Conservation (phyloP, 2,888 invertebrate species). For the Anoncus sp. region DNA sequence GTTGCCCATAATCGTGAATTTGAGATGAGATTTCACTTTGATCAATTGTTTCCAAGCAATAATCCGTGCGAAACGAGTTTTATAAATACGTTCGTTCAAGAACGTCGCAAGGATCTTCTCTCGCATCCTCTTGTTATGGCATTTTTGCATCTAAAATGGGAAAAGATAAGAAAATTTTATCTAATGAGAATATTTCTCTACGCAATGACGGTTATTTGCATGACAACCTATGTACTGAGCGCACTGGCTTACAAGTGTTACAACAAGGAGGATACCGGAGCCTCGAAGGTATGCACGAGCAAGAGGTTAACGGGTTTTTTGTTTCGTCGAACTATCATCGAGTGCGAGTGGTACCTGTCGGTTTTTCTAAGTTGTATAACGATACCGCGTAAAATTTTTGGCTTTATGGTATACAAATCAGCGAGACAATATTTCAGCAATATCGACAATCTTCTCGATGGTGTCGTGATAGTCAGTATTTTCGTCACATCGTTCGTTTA, state of each 20-base stretch:
- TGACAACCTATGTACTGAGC: slow-evolving; percentile 80
- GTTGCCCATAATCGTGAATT: slow-evolving; percentile 80
- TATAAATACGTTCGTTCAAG: slow-evolving; percentile 83
- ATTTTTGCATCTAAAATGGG: slow-evolving; percentile 84
- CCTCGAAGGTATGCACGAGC: slow-evolving; percentile 76
- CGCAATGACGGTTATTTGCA: slow-evolving; percentile 79
- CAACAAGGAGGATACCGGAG: slow-evolving; percentile 73
- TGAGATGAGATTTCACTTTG: slow-evolving; percentile 80
- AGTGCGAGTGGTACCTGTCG: slow-evolving; percentile 79
- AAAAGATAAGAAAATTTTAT: slow-evolving; percentile 83
- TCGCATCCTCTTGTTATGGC: slow-evolving; percentile 84
- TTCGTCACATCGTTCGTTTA: slow-evolving; percentile 80
- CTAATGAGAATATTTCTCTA: slow-evolving; percentile 79
- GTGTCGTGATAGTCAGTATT: slow-evolving; percentile 78
- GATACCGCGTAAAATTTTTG: slow-evolving; percentile 80
- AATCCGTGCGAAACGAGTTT: slow-evolving; percentile 82
- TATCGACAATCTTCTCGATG: slow-evolving; percentile 81
- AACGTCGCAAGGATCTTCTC: slow-evolving; percentile 82
- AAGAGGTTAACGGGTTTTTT: slow-evolving; percentile 76
- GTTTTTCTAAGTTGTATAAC: slow-evolving; percentile 79
- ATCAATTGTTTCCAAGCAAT: slow-evolving; percentile 80
- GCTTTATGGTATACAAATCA: slow-evolving; percentile 79
- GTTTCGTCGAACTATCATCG: slow-evolving; percentile 76
- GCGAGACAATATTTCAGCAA: slow-evolving; percentile 81
- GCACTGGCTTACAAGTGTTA: slow-evolving; percentile 80